A percentile compares a stretch with the other conserved stretches of the same genome.
phyloP scores from a whole-genome alignment of 1,140 invertebrate species.

The Orius laevigatus region DNA sequence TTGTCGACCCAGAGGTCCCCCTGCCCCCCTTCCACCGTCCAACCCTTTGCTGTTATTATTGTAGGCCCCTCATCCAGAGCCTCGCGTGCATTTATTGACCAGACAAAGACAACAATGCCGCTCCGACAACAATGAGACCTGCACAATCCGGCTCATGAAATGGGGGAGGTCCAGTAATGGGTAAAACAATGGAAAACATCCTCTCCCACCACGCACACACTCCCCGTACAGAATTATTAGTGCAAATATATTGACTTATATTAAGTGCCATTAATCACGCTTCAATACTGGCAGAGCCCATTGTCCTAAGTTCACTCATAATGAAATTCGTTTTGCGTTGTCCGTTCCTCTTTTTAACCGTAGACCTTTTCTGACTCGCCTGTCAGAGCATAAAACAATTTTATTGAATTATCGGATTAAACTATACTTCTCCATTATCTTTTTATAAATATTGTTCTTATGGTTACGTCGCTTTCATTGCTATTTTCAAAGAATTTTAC shows the following conservation, averaged over 20 bases:
- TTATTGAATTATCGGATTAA: no score
- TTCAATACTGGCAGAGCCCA: constrained; percentile 3
- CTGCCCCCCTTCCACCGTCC: background rate
- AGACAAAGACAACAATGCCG: constrained; percentile 12
- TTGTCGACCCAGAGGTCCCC: constrained; percentile 1
- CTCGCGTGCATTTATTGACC: constrained; percentile 15
- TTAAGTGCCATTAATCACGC: constrained; percentile 16
- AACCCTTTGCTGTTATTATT: constrained; percentile 4
- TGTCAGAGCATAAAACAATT: no score
- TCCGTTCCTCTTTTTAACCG: no score
- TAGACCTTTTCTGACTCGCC: no score
- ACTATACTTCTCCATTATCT: no score
- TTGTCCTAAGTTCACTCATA: constrained; percentile 9
- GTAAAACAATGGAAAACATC: constrained; percentile 15
- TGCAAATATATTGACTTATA: constrained; percentile 18
- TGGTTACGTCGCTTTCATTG: no score
- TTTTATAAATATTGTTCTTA: no score
- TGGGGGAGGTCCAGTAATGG: constrained; percentile 1
- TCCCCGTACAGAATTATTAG: constrained; percentile 14
- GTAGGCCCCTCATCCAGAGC: constrained; percentile 1
- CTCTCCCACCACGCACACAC: background rate
- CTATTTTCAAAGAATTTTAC: no score
- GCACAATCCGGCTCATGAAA: background rate
- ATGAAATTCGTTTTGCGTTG: constrained; percentile 9
- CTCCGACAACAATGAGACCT: constrained; percentile 7